These are phyloP conservation scores for Myoxocephalus aenaeus DNA, from an alignment of 2,797 vertebrate species.

Conservation along the genomic window DNA sequence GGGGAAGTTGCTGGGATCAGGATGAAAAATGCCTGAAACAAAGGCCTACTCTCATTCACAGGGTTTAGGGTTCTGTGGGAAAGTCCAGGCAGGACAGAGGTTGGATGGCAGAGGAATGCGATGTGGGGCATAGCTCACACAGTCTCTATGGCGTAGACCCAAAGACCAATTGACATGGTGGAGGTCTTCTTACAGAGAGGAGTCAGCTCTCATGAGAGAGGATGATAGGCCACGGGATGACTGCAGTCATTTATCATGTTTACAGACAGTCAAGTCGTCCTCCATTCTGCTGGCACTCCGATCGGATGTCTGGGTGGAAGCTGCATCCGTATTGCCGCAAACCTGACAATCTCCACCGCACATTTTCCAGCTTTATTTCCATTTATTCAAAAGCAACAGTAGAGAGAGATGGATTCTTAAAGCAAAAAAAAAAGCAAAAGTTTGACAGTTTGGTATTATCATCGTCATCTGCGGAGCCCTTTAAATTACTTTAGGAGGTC, in stretches of 20 bases:
- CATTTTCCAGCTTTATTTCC: neutral
- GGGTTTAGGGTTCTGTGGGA: constrained; percentile 85
- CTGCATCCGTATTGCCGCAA: neutral
- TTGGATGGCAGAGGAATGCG: constrained; percentile 81
- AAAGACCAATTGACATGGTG: constrained; percentile 76
- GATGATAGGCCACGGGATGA: constrained; percentile 44
- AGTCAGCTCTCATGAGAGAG: constrained; percentile 59
- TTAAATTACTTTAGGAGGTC: neutral
- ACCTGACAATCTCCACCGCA: constrained; percentile 1
- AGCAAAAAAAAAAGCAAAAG: neutral
- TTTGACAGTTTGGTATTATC: neutral
- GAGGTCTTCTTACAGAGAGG: constrained; percentile 71
- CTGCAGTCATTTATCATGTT: constrained; percentile 43
- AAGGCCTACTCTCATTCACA: constrained; percentile 84
- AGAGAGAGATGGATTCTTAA: neutral
- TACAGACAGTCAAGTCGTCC: constrained; percentile 27
- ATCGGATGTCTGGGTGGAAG: constrained; percentile 20
- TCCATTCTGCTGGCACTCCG: constrained; percentile 9
- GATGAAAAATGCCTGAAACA: constrained; percentile 85
- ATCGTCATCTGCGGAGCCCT: neutral
- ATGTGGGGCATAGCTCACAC: constrained; percentile 76
- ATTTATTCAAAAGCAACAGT: neutral
- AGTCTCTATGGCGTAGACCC: constrained; percentile 71
- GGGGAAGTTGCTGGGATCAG: constrained; percentile 84
- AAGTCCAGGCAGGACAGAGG: constrained; percentile 82